phyloP scores from a whole-genome alignment of 2,888 invertebrate genomes.

The Ectobius pallidus region DNA sequence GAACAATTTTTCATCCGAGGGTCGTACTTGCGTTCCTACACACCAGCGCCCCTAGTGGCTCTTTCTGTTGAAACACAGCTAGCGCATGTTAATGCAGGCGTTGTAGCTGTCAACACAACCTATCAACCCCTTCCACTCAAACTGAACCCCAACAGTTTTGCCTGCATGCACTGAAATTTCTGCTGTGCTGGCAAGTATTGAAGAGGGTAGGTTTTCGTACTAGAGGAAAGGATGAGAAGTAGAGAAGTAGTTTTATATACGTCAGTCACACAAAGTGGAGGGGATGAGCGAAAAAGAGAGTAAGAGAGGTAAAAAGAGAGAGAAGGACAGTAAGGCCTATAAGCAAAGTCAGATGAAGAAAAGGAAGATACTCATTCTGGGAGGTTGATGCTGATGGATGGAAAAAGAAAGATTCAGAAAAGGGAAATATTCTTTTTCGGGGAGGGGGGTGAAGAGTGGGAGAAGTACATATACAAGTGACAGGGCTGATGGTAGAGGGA shows the following conservation, averaged over 20 bases:
- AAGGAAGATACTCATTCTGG: not conserved
- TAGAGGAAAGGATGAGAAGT: not conserved
- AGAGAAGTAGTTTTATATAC: slow-evolving; percentile 14
- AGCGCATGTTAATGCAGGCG: not conserved
- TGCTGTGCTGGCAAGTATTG: slow-evolving; percentile 13
- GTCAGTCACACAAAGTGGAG: slow-evolving; percentile 24
- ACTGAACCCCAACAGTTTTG: not conserved
- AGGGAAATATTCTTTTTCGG: slow-evolving; percentile 6
- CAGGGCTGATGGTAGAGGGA: not conserved
- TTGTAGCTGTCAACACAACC: not conserved
- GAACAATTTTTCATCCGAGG: no score
- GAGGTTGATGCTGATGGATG: slow-evolving; percentile 25
- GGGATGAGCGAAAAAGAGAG: not conserved
- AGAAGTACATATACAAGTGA: slow-evolving; percentile 13
- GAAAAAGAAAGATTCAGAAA: slow-evolving; percentile 3
- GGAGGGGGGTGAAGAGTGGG: not conserved
- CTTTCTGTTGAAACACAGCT: no score
- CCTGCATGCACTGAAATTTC: slow-evolving; percentile 20
- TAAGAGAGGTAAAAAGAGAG: not conserved
- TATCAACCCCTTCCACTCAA: not conserved
- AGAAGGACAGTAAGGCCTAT: not conserved
- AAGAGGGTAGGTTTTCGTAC: slow-evolving; percentile 3
- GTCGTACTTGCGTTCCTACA: no score
- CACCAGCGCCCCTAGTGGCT: no score
- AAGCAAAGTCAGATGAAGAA: no score